Evolutionary conservation across 2,113 vertebrate genomes (phyloP), one percentile per base, ranked within the genome.

Genomic region (Salvelinus alpinus): DNA sequence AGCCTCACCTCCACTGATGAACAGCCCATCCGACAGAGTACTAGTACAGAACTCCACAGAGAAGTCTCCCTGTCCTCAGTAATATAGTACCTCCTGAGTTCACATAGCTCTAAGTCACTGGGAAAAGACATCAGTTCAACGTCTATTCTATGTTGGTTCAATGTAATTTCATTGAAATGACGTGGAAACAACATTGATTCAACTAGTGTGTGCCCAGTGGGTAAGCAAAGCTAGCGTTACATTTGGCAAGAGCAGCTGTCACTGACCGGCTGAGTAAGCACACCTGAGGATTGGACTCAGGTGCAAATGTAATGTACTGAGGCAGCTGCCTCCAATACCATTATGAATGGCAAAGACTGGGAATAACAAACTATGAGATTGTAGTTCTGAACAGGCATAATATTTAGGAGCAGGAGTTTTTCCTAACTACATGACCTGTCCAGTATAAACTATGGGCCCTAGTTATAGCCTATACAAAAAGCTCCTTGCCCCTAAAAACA

Each of bases 321-420:
- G 72, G 72, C 84, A 78, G 76, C 82, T 82, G 86, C 81, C 75
- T 22, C 54, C 81, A 82, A 82, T 73, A 67, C 71, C 66, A 70
- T 84, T 86, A 90, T 84, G 77, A 86, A 88, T 84, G 80, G 81
- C 74, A 72, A 82, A 71, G 75, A 87, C 79, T 70, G 67, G 84
- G 77, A 88, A 71, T 44, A 44, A 44, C 11, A 44, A 44, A 11
- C 38, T 5, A 69, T 25, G 76, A 79, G 72, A 73, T 44, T 44
- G 38, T 44, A 44, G 57, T 70, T 77, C 22, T 65, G 3, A 25
- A 24, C 64, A 65, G 14, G 64, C 64, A 25, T 27, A 54, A 65
- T 8, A 65, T 12, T 54, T 12, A 27, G 22, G 24, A 5, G 4
- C 13, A 24, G 1, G 64, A 25, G 64, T 60, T 54, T 54, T 54